These are phyloP conservation scores for Muntiacus muntjak DNA, from an alignment of 2,113 vertebrate genomes.

Conservation along the genomic window DNA sequence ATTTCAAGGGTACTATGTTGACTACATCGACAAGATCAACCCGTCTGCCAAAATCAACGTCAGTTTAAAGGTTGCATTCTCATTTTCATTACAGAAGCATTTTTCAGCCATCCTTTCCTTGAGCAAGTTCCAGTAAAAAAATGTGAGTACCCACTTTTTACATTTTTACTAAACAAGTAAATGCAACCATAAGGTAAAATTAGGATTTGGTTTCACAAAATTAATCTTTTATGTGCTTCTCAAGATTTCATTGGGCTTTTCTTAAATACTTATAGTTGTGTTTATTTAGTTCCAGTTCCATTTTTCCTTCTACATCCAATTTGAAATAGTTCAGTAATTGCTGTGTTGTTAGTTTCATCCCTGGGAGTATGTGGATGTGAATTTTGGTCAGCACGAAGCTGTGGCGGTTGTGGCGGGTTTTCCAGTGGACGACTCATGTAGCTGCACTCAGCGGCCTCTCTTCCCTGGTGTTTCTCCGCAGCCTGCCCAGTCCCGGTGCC, in stretches of 20 bases:
- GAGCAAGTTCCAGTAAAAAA: constrained; percentile 93
- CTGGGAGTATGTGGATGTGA: constrained; percentile 35
- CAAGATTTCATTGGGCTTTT: constrained; percentile 30
- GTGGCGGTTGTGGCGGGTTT: background rate
- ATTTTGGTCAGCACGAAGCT: background rate
- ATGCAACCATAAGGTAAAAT: background rate
- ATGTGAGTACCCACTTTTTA: constrained; percentile 84
- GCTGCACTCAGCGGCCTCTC: background rate
- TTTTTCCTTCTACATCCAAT: background rate
- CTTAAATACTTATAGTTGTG: background rate
- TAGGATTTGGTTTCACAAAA: background rate
- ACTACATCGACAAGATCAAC: background rate
- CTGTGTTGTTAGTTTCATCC: constrained; percentile 41
- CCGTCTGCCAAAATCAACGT: background rate
- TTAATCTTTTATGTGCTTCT: background rate
- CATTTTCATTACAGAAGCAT: constrained; percentile 84
- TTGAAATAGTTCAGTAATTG: constrained; percentile 33
- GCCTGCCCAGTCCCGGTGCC: constrained; percentile 96
- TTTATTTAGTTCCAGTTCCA: constrained; percentile 1
- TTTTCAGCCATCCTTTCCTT: constrained; percentile 95
- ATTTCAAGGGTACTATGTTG: background rate
- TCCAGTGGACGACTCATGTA: background rate
- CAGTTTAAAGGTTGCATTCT: constrained; percentile 26
- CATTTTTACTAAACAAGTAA: constrained; percentile 21
- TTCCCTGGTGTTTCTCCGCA: constrained; percentile 61